These are phyloP conservation scores for Pomacea maculata DNA, from an alignment of 1,140 invertebrate species.

Conservation along the genomic window DNA sequence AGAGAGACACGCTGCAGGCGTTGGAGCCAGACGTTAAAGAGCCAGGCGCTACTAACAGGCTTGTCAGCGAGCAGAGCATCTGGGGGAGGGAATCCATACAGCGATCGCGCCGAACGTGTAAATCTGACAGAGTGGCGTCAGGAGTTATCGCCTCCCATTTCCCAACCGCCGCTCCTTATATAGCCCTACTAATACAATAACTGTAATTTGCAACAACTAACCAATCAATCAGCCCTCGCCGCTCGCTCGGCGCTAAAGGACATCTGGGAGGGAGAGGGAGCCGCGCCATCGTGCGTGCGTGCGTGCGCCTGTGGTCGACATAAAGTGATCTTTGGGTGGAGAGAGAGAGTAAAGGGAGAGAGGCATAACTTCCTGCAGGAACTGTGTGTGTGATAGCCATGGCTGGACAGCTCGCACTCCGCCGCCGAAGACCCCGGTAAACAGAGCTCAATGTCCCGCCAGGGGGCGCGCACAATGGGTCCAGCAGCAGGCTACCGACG, in stretches of 20 bases:
- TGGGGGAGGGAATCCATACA: too few relatives aligned
- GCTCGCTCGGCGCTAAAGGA: background rate
- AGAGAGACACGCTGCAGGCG: too few relatives aligned
- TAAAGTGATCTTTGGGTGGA: background rate
- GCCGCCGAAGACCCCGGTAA: background rate
- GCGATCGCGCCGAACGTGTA: too few relatives aligned
- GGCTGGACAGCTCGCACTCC: background rate
- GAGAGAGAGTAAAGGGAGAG: slow-evolving; percentile 7
- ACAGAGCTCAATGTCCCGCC: slow-evolving; percentile 3
- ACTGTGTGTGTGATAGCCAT: slow-evolving; percentile 1
- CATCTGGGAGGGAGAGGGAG: slow-evolving; percentile 8
- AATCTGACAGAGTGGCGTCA: slow-evolving; percentile 8
- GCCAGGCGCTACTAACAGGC: too few relatives aligned
- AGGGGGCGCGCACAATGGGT: background rate
- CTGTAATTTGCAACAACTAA: slow-evolving; percentile 35
- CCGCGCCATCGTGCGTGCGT: background rate
- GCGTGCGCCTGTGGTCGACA: background rate
- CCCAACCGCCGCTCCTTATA: slow-evolving; percentile 28
- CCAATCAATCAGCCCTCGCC: slow-evolving; percentile 31
- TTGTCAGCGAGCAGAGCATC: too few relatives aligned
- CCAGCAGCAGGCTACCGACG: background rate
- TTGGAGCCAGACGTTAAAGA: too few relatives aligned
- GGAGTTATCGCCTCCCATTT: slow-evolving; percentile 25
- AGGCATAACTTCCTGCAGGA: background rate
- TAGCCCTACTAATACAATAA: slow-evolving; percentile 34